These are phyloP conservation scores for Leucopternis melanops DNA, from an alignment of 2,113 vertebrate genomes.

Conservation along the genomic window DNA sequence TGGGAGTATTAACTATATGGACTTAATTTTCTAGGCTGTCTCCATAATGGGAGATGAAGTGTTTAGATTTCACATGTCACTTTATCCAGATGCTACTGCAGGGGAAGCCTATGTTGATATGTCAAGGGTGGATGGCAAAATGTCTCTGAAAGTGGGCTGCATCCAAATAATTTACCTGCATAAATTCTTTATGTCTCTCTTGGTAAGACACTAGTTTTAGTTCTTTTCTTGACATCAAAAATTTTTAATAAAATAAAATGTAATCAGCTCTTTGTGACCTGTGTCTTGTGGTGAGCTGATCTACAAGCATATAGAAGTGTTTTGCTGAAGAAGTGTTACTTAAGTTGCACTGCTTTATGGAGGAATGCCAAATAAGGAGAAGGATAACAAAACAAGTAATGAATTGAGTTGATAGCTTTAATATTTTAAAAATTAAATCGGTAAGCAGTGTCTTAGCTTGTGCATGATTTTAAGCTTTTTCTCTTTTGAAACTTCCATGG, in stretches of 20 bases:
- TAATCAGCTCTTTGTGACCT: not conserved
- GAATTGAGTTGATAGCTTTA: not conserved
- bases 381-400: not conserved
- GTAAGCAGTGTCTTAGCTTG: not conserved
- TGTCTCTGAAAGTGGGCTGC: slow-evolving; percentile 90
- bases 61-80: slow-evolving; percentile 85
- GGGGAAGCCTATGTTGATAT: slow-evolving; percentile 82
- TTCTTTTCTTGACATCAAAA: not conserved
- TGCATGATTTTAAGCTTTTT: not conserved
- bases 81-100: slow-evolving; percentile 87
- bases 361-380: not conserved
- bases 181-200: slow-evolving; percentile 88
- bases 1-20: not conserved
- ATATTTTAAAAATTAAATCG: not conserved
- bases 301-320: not conserved
- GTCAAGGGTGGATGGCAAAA: slow-evolving; percentile 82
- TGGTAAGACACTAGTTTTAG: slow-evolving; percentile 76
- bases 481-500: not conserved
- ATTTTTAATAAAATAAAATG: not conserved
- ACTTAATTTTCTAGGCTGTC: slow-evolving; percentile 75
- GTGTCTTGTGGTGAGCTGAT: not conserved
- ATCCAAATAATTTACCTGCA: slow-evolving; percentile 93
- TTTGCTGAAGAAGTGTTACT: not conserved
- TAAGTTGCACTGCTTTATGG: not conserved
- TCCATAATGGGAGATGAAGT: slow-evolving; percentile 95